Base-by-base conservation (phyloP, 2,113 vertebrate species). In the Megaleporinus macrocephalus region DNA sequence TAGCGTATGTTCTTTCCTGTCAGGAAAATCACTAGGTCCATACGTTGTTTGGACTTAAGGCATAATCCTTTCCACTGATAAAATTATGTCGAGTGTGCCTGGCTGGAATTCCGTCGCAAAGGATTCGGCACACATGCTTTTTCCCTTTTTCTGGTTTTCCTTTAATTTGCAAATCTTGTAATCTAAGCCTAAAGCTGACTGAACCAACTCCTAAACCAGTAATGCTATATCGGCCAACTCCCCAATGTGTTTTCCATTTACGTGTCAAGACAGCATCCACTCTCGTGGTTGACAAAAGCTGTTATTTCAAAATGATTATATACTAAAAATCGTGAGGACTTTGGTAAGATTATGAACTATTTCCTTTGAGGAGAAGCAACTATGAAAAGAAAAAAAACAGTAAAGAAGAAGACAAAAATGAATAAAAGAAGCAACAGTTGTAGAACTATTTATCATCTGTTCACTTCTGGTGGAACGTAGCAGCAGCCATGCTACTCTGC, bases 161-260 rank as follows among this genome's bases (percentile, higher is more conserved):
- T 97, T 97, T 95, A 94, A 97, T 98, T 98, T 97, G 94, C 94
- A 97, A 94, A 97, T 97, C 96, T 96, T 96, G 96, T 97, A 95
- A 97, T 96, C 95, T 96, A 97, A 97, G 95, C 95, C 94, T 93
- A 90, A 93, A 96, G 95, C 90, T 94, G 95, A 94, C 93, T 94
- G 94, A 95, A 95, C 90, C 92, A 94, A 93, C 92, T 95, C 95
- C 93, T 92, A 95, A 97, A 95, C 93, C 95, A 94, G 95, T 89
- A 89, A 10, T 47, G 90, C 74, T 90, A 61, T 88, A 94, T 91
- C 91, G 86, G 97, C 97, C 96, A 98, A 97, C 91, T 94, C 88
- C 79, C 86, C 89, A 94, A 95, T 97, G 94, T 99, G 97, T 95
- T 98, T 98, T 95, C 95, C 95, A 99, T 99, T 98, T 96, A 87